phyloP scores from a whole-genome alignment of 2,797 vertebrate genomes.

The Nothura maculosa region DNA sequence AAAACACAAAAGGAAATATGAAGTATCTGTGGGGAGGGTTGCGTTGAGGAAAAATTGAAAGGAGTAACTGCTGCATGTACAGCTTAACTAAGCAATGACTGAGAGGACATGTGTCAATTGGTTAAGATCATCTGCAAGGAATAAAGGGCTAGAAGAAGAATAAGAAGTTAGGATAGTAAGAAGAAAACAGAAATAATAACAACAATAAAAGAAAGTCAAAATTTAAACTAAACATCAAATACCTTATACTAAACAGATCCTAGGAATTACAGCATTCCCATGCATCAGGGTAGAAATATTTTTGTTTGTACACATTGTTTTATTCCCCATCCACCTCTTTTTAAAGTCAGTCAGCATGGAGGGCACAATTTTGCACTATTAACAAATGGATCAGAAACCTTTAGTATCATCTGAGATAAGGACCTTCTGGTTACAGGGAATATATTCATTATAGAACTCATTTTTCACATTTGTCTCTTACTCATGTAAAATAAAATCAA shows the following conservation, averaged over 20 bases:
- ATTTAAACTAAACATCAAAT: slow-evolving; percentile 5
- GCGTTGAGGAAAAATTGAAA: background rate
- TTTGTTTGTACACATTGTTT: background rate
- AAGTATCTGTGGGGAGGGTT: slow-evolving; percentile 7
- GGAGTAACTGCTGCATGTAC: background rate
- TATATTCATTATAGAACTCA: background rate
- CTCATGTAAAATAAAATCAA: background rate
- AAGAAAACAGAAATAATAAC: slow-evolving; percentile 13
- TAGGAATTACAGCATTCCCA: background rate
- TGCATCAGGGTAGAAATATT: background rate
- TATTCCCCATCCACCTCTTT: background rate
- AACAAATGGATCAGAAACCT: background rate
- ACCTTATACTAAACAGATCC: background rate
- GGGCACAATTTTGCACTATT: background rate
- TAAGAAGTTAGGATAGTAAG: slow-evolving; percentile 20
- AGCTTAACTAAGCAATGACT: slow-evolving; percentile 12
- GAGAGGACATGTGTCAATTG: slow-evolving; percentile 14
- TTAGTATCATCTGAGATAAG: background rate
- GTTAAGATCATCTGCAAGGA: slow-evolving; percentile 43
- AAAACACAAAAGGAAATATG: background rate
- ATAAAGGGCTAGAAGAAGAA: slow-evolving; percentile 45
- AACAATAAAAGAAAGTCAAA: background rate
- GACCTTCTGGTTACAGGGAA: background rate
- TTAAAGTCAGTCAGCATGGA: background rate
- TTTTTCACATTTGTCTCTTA: background rate